phyloP scores from a whole-genome alignment of 2,797 vertebrate species.

The Picus viridis region DNA sequence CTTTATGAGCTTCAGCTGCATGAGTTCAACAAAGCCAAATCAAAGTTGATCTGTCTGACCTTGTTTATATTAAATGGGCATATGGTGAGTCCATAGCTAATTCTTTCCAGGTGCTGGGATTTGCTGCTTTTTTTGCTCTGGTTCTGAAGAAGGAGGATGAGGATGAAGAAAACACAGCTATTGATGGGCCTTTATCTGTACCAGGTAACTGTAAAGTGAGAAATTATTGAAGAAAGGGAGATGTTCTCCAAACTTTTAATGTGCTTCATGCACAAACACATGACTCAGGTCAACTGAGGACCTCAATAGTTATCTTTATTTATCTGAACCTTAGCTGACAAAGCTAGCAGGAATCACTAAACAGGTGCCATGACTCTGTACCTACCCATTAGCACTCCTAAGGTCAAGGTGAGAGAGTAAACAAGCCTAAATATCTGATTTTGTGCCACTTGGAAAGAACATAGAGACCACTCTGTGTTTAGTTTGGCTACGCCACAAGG shows the following conservation, averaged over 20 bases:
- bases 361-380: neutral
- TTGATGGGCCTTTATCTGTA: conserved; percentile 76
- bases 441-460: neutral
- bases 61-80: neutral
- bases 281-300: neutral
- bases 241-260: neutral
- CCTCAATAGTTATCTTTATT: neutral
- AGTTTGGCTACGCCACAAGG: neutral
- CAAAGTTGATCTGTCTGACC: neutral
- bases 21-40: neutral
- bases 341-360: neutral
- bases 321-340: neutral
- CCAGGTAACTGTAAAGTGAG: conserved; percentile 77
- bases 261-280: neutral
- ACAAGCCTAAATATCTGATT: neutral
- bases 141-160: conserved; percentile 92
- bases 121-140: conserved; percentile 95
- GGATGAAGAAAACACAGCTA: conserved; percentile 83
- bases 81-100: neutral
- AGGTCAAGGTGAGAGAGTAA: neutral
- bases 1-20: neutral
- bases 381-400: neutral
- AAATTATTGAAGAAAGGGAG: neutral
- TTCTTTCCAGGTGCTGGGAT: conserved; percentile 89
- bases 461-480: neutral